These are phyloP conservation scores for Liopterus haemorrhoidalis DNA, from an alignment of 2,888 invertebrate genomes.

Conservation along the genomic window DNA sequence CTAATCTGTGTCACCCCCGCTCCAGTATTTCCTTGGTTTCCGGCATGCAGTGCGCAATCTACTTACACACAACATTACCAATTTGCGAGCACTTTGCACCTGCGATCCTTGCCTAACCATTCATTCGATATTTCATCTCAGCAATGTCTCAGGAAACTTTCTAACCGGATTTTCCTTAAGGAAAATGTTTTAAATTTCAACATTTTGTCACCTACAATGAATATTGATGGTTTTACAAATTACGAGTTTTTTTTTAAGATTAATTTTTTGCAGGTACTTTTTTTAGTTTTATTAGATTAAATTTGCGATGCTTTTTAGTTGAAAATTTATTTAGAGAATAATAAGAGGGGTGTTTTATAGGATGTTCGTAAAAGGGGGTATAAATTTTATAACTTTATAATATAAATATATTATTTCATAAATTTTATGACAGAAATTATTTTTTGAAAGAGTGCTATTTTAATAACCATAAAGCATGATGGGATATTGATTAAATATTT, in stretches of 20 bases:
- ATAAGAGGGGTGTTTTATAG: too few species aligned
- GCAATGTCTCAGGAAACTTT: not conserved
- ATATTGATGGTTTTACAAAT: constrained; percentile 3
- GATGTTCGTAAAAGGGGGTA: too few species aligned
- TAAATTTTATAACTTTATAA: too few species aligned
- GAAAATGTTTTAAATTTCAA: constrained; percentile 1
- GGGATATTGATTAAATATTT: too few species aligned
- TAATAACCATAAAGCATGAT: too few species aligned
- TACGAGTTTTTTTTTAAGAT: not conserved
- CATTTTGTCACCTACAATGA: constrained; percentile 1
- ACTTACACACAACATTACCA: constrained; percentile 38
- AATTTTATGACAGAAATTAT: too few species aligned
- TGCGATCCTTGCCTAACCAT: constrained; percentile 34
- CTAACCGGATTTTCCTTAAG: not conserved
- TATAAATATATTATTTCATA: too few species aligned
- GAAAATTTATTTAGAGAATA: too few species aligned
- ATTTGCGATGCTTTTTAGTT: not conserved
- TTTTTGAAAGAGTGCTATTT: too few species aligned
- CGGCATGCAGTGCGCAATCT: too few species aligned
- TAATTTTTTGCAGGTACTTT: not conserved
- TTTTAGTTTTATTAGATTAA: constrained; percentile 1
- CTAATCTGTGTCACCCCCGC: too few species aligned
- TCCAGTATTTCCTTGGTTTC: constrained; percentile 26
- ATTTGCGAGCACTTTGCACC: constrained; percentile 41
- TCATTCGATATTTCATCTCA: not conserved